phyloP scores from a whole-genome alignment of 2,888 invertebrate genomes.

The Choristoneura rosaceana region DNA sequence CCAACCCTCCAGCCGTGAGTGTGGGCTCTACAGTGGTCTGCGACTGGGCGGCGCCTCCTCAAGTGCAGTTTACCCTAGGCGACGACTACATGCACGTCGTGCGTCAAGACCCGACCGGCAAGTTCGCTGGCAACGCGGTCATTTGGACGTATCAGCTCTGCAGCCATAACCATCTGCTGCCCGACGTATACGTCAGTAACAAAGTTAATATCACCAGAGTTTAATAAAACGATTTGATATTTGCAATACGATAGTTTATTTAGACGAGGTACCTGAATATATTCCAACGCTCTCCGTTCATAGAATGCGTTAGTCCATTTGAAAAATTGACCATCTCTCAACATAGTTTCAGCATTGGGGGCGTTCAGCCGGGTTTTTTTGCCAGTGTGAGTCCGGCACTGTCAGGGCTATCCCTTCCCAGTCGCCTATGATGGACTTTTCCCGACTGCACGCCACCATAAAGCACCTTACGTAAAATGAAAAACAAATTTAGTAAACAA shows the following conservation, averaged over 20 bases:
- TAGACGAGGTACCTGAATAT: too few species aligned
- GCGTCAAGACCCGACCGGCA: constrained; percentile 67
- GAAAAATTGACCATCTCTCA: too few species aligned
- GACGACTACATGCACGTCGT: constrained; percentile 74
- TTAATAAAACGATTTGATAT: constrained; percentile 8
- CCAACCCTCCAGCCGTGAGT: constrained; percentile 67
- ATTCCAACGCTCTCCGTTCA: too few species aligned
- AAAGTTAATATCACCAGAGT: constrained; percentile 28
- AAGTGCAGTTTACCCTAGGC: constrained; percentile 69
- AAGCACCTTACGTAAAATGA: too few species aligned
- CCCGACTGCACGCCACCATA: too few species aligned
- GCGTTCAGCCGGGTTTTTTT: too few species aligned
- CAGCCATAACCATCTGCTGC: constrained; percentile 55
- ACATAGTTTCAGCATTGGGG: too few species aligned
- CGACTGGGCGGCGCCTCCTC: constrained; percentile 75
- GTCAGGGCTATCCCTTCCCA: too few species aligned
- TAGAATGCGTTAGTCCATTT: too few species aligned
- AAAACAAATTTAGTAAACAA: too few species aligned
- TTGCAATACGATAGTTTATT: not conserved
- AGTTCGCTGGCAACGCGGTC: constrained; percentile 68
- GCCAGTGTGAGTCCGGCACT: too few species aligned
- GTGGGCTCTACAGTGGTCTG: constrained; percentile 69
- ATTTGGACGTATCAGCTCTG: constrained; percentile 73
- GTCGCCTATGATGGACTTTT: too few species aligned
- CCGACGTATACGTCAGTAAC: constrained; percentile 11